Evolutionary conservation across 2,888 invertebrate species (phyloP).

Genomic region (Cephus sareptanus): DNA sequence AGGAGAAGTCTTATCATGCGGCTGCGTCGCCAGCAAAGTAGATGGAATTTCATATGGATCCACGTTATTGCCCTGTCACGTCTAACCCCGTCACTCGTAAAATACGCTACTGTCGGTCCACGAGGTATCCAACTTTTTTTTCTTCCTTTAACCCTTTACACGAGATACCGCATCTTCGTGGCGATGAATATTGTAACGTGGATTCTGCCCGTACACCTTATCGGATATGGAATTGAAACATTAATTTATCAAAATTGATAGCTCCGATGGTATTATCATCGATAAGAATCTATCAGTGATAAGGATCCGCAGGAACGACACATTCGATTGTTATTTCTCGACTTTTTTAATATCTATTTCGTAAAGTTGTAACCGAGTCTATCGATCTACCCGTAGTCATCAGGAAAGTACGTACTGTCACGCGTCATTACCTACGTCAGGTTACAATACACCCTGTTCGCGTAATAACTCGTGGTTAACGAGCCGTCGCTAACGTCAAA

Average conservation of each 20-base stretch:
- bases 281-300: background rate
- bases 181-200: background rate
- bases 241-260: background rate
- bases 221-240: background rate
- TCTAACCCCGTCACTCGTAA: background rate
- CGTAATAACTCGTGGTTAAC: slow-evolving; percentile 23
- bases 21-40: background rate
- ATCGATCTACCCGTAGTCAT: background rate
- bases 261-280: background rate
- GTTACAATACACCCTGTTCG: background rate
- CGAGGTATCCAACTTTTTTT: background rate
- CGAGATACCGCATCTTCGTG: background rate
- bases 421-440: background rate
- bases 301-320: background rate
- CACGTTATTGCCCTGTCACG: slow-evolving; percentile 7
- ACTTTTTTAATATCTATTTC: background rate
- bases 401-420: background rate
- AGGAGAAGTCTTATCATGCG: background rate
- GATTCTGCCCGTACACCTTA: background rate
- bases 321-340: background rate
- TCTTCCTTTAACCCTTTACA: background rate
- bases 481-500: slow-evolving; percentile 12
- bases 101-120: background rate
- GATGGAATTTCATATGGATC: slow-evolving; percentile 4
- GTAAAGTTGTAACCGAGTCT: background rate